phyloP scores from a whole-genome alignment of 2,113 vertebrate species.

The Corvus moneduloides region DNA sequence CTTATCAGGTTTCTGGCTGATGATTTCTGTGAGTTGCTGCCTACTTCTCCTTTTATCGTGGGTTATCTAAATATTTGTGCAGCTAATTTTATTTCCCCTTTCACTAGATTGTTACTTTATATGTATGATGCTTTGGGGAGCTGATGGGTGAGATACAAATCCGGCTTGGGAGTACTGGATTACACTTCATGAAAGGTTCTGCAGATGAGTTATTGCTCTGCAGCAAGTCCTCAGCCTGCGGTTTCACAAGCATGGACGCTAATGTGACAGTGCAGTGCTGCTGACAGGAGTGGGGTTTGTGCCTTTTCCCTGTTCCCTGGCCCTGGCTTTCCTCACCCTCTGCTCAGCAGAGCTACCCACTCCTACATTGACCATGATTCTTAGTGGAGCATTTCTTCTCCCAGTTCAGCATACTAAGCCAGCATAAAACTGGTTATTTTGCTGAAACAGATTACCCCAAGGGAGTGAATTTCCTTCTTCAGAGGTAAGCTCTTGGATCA shows the following conservation, averaged over 20 bases:
- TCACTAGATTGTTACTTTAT: background rate
- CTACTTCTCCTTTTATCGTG: background rate
- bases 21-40: background rate
- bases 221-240: background rate
- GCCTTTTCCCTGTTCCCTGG: background rate
- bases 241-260: background rate
- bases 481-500: background rate
- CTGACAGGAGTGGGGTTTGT: background rate
- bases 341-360: background rate
- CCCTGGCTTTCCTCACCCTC: background rate
- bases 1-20: background rate
- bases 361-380: background rate
- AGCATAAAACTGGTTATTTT: background rate
- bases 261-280: background rate
- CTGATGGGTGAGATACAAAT: background rate
- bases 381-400: background rate
- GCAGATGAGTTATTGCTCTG: background rate
- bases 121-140: background rate
- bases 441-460: background rate
- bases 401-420: background rate
- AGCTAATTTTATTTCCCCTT: conserved; percentile 18
- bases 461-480: background rate
- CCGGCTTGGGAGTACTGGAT: background rate
- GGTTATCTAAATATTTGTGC: conserved; percentile 1
- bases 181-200: background rate